phyloP scores from a whole-genome alignment of 2,888 invertebrate species.

The Colletes collaris region DNA sequence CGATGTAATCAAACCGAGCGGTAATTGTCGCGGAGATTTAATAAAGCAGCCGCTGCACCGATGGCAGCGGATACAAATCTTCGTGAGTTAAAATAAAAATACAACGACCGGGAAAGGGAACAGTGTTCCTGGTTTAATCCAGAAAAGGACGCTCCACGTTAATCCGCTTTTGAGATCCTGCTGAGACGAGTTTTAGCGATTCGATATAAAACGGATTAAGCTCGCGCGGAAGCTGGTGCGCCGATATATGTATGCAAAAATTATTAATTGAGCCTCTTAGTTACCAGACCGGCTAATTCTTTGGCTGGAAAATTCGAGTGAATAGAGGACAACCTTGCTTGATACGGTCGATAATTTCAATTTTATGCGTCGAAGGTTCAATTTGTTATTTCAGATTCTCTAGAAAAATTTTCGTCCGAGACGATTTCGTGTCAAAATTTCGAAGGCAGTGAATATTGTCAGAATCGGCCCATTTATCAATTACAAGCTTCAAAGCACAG shows the following conservation, averaged over 20 bases:
- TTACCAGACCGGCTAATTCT: neutral
- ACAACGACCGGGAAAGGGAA: neutral
- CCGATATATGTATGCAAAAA: conserved; percentile 8
- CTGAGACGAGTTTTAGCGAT: neutral
- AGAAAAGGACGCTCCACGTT: conserved; percentile 12
- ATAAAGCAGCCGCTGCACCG: conserved; percentile 5
- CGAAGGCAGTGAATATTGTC: conserved; percentile 7
- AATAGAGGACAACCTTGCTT: too few species aligned
- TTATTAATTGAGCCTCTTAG: conserved; percentile 1
- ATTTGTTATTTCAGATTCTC: too few species aligned
- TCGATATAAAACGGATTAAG: conserved; percentile 21
- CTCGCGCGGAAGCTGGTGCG: neutral
- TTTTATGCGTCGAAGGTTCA: too few species aligned
- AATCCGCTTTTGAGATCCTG: conserved; percentile 22
- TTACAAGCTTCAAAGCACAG: conserved; percentile 35
- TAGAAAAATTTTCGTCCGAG: too few species aligned
- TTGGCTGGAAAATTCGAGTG: too few species aligned
- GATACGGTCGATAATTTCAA: too few species aligned
- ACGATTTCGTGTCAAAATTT: conserved; percentile 1
- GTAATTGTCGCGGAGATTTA: conserved; percentile 22
- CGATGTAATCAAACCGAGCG: neutral
- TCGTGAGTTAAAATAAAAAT: neutral
- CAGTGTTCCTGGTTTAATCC: conserved; percentile 28
- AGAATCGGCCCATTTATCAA: conserved; percentile 39
- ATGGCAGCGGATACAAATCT: conserved; percentile 17